Conservation (phyloP, 1,140 invertebrate genomes). For the Dendroctonus ponderosae region DNA sequence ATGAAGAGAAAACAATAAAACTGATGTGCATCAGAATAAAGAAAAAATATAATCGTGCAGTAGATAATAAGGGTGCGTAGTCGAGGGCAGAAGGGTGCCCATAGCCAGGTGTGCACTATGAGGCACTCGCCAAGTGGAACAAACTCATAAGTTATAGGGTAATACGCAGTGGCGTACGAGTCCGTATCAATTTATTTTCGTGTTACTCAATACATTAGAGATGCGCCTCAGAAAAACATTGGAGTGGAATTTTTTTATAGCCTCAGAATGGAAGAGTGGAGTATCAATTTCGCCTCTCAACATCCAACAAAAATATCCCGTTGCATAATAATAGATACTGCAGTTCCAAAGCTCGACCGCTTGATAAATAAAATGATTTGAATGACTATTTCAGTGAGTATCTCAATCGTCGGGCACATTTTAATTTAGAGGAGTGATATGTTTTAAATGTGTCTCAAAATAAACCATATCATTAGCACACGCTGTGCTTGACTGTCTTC, state of each 20-base stretch:
- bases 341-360: not conserved
- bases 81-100: slow-evolving; percentile 20
- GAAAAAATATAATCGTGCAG: slow-evolving; percentile 26
- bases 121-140: slow-evolving; percentile 36
- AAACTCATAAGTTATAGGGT: slow-evolving; percentile 30
- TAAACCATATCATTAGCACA: slow-evolving; percentile 33
- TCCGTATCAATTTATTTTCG: too few species aligned
- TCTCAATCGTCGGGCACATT: slow-evolving; percentile 29
- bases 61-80: slow-evolving; percentile 35
- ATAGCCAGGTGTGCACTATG: slow-evolving; percentile 34
- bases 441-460: slow-evolving; percentile 36
- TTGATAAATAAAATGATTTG: slow-evolving; percentile 22
- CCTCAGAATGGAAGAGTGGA: too few species aligned
- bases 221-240: too few species aligned
- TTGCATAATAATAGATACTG: too few species aligned
- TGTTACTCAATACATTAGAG: too few species aligned
- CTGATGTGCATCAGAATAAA: slow-evolving; percentile 27
- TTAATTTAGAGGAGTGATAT: slow-evolving; percentile 34
- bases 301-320: too few species aligned
- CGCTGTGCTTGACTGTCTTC: slow-evolving; percentile 21
- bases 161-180: slow-evolving; percentile 17
- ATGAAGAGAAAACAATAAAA: slow-evolving; percentile 1
- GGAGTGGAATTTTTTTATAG: too few species aligned
- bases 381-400: slow-evolving; percentile 19
- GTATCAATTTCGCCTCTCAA: too few species aligned